These are phyloP conservation scores for Nixonia krombeini DNA, from an alignment of 1,140 invertebrate genomes.

Conservation along the genomic window DNA sequence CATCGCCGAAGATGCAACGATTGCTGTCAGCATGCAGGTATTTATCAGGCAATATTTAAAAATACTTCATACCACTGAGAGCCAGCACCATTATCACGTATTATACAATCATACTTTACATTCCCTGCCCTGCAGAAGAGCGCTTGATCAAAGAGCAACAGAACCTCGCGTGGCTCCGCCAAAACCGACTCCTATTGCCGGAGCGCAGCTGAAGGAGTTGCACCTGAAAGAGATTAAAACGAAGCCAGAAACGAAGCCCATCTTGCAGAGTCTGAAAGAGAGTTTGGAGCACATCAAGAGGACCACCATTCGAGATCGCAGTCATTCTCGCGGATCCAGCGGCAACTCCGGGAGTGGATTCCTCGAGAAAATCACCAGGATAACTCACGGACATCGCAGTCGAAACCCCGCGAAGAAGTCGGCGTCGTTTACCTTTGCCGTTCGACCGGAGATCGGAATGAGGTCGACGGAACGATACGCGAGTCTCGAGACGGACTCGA, in stretches of 20 bases:
- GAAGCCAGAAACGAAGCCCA: slow-evolving; percentile 65
- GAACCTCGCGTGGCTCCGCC: slow-evolving; percentile 65
- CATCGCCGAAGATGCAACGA: slow-evolving; percentile 67
- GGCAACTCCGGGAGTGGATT: slow-evolving; percentile 45
- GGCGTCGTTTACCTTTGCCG: slow-evolving; percentile 66
- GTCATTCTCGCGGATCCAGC: slow-evolving; percentile 48
- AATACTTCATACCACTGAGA: too few species aligned
- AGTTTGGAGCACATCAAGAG: slow-evolving; percentile 65
- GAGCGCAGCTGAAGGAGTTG: slow-evolving; percentile 61
- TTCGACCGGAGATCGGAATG: slow-evolving; percentile 67
- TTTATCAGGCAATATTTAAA: too few species aligned
- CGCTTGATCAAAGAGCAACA: slow-evolving; percentile 66
- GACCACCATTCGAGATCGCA: slow-evolving; percentile 64
- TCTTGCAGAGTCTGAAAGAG: slow-evolving; percentile 64
- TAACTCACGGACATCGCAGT: slow-evolving; percentile 63
- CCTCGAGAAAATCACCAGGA: slow-evolving; percentile 64
- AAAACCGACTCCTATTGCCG: slow-evolving; percentile 46
- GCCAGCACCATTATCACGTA: too few species aligned
- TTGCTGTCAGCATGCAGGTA: slow-evolving; percentile 69
- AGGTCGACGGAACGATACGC: slow-evolving; percentile 64
- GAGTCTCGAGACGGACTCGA: slow-evolving; percentile 65
- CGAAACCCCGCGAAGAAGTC: slow-evolving; percentile 68
- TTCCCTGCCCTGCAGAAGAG: slow-evolving; percentile 55
- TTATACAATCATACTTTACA: too few species aligned
- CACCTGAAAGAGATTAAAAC: slow-evolving; percentile 65